Conservation (phyloP, 2,888 invertebrate genomes). For the Dromius quadrimaculatus region DNA sequence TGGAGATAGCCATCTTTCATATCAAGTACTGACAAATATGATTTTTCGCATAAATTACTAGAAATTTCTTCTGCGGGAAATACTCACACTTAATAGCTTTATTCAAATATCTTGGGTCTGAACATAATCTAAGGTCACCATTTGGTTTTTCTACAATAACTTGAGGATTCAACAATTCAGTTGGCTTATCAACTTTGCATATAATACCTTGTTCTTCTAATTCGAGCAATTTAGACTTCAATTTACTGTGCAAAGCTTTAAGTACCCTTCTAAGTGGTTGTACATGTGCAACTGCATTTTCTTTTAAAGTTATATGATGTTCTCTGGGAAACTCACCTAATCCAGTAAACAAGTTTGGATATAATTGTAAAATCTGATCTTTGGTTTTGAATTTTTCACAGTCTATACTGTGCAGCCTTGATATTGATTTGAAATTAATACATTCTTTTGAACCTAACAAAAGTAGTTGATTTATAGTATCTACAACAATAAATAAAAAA, state of each 20-base stretch:
- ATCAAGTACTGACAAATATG: constrained; percentile 19
- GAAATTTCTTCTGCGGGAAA: constrained; percentile 11
- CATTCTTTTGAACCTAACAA: constrained; percentile 1
- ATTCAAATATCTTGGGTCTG: constrained; percentile 14
- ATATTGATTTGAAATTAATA: background rate
- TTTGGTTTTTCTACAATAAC: constrained; percentile 8
- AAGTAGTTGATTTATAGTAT: background rate
- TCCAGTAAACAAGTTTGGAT: constrained; percentile 53
- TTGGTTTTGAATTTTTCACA: background rate
- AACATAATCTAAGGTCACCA: constrained; percentile 5
- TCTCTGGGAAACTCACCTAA: constrained; percentile 33
- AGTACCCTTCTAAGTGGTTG: constrained; percentile 52
- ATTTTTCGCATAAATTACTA: background rate
- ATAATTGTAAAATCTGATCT: background rate
- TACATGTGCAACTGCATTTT: constrained; percentile 15
- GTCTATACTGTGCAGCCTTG: background rate
- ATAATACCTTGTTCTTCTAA: constrained; percentile 1
- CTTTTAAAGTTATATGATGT: constrained; percentile 11
- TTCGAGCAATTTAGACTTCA: background rate
- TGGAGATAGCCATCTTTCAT: constrained; percentile 19
- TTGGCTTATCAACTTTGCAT: background rate
- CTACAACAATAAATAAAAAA: background rate
- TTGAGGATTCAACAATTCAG: constrained; percentile 4
- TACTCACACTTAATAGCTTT: background rate
- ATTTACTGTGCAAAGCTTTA: constrained; percentile 10